phyloP scores from a whole-genome alignment of 2,113 vertebrate genomes.

The Edolisoma coerulescens region DNA sequence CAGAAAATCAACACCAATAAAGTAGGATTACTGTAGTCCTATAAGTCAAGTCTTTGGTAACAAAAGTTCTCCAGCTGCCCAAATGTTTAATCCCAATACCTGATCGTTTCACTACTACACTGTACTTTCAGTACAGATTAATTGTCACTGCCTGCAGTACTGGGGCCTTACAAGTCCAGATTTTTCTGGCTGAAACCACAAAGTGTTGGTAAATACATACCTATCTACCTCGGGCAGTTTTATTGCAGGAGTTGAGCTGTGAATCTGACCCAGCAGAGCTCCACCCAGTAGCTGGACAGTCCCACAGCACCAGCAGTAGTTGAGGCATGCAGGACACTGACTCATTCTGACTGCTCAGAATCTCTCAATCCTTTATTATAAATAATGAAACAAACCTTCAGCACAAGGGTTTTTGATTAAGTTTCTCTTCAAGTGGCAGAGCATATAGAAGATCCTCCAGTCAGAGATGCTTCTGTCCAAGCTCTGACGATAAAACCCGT shows the following conservation, averaged over 20 bases:
- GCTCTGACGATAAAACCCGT: slow-evolving; percentile 34
- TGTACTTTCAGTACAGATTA: background rate
- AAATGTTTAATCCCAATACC: background rate
- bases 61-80: background rate
- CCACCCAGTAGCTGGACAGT: background rate
- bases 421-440: slow-evolving; percentile 61
- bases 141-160: background rate
- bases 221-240: rapidly evolving
- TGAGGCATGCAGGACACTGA: background rate
- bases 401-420: slow-evolving; percentile 73
- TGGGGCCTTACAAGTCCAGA: background rate
- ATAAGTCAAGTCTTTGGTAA: background rate
- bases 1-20: background rate
- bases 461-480: slow-evolving; percentile 45
- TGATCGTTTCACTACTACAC: background rate
- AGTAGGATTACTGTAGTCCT: background rate
- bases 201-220: rapidly evolving
- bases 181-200: background rate
- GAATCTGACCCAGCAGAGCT: background rate
- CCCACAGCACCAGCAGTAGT: background rate
- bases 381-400: slow-evolving; percentile 59
- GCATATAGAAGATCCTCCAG: slow-evolving; percentile 74
- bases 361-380: background rate
- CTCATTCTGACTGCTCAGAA: background rate
- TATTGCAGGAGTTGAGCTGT: background rate